Base-by-base conservation (phyloP, 2,888 invertebrate species). In the Chromoteleia sp. region DNA sequence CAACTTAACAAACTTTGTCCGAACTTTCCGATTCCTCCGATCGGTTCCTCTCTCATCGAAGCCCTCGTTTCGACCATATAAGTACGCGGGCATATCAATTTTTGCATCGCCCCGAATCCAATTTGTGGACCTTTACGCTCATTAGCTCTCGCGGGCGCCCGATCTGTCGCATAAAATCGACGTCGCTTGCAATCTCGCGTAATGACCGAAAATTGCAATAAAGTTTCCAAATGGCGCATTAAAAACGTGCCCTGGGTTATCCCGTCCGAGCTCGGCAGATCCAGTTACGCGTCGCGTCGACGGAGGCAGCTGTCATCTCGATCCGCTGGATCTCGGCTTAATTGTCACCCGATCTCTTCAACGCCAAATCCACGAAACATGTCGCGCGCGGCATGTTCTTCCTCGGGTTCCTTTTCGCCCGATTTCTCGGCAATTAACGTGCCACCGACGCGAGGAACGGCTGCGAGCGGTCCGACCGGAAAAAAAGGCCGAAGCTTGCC, bases 341-440 rank as follows among this genome's bases (percentile, higher is more conserved):
- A 85, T 86, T 83, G 85, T 86, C 84, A 86, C 73, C 82, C 84
- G 84, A 86, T 85, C 85, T 83, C 78, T 73, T 86, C 84, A 86
- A 84, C 80, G 68, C 80, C 78, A 81, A 84, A 84, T 83, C 81
- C 70, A 76, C 17, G 59, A 43, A 78, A 79, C 82, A 76, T 65
- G 79, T 76, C 82, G 79, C 79, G 78, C 83, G 82, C 80, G 82
- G 70, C 56, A 63, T 80, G 74, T 68, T 67, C 74, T 36, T 39
- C 25, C 41, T 54, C 61, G 75, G 19, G 43, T 65, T n/a, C 45
- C 67, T 58, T 71, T 71, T 70, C 83, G 77, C 68, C 73, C 82
- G 81, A 81, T 84, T 85, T 82, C 80, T 73, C 74, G 61, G 70
- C 79, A 84, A 85, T 84, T 85, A 85, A 85, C 81, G 82, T 84